Evolutionary conservation across 2,113 vertebrate species (phyloP).

Genomic region (Nymphicus hollandicus): DNA sequence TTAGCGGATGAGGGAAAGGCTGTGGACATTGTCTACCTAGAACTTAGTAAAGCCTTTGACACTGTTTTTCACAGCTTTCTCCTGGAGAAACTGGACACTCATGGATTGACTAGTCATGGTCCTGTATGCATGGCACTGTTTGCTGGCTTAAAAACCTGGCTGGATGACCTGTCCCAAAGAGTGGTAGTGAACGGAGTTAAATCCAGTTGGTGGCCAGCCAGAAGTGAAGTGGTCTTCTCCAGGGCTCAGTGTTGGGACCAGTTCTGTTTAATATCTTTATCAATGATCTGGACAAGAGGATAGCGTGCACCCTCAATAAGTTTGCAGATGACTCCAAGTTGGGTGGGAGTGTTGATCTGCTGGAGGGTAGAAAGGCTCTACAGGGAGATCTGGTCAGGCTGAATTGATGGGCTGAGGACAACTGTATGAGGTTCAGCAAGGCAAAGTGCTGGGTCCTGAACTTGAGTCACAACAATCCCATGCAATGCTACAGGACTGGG

Average conservation of each 20-base stretch:
- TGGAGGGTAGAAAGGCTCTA: neutral
- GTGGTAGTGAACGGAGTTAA: neutral
- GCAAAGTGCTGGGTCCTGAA: neutral
- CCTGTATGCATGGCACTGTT: neutral
- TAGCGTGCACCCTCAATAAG: neutral
- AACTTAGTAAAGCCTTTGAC: neutral
- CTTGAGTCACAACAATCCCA: neutral
- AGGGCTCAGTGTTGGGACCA: neutral
- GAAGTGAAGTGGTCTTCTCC: no score
- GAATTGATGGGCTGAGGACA: neutral
- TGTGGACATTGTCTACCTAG: neutral
- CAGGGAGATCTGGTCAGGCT: neutral
- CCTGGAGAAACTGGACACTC: neutral
- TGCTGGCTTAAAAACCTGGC: neutral
- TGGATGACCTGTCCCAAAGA: neutral
- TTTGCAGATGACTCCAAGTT: neutral
- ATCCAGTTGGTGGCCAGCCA: neutral
- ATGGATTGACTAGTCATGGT: neutral
- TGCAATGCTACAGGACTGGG: neutral
- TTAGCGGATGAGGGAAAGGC: neutral
- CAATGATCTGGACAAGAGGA: neutral
- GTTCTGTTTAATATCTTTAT: neutral
- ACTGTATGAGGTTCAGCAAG: neutral
- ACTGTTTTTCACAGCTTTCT: accelerated
- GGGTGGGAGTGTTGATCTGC: neutral